Base-by-base conservation (phyloP, 2,888 invertebrate species). In the Teleogryllus oceanicus region DNA sequence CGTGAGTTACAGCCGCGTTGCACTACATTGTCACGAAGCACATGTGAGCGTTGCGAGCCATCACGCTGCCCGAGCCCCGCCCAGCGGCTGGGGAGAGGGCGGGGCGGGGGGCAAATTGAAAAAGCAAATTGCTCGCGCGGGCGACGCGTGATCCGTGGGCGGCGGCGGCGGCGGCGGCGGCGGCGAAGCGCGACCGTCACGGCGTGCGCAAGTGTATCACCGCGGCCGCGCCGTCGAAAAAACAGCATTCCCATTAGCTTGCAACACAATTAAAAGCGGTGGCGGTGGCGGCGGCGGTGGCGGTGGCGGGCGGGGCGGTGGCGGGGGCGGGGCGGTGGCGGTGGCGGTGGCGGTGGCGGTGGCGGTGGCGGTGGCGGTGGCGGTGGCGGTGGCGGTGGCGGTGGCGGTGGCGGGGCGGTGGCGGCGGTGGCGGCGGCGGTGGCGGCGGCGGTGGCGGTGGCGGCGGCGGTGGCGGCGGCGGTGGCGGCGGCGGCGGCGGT, bases 221-320 rank as follows among this genome's bases (percentile, higher is more conserved):
- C 62, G 62, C 16, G 62, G 16, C n/a, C 62, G 62, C 13, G n/a
- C 62, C 62, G 62, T 16, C 62, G n/a, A 62, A 37, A 62, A 62
- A 62, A 62, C 62, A 13, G 62, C 62, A 62, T 62, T 62, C 62
- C 62, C 62, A 62, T 62, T 62, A 62, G 62, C 62, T 62, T 62
- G 62, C 62, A 62, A 62, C 62, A 62, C 62, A 62, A 62, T 62
- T 62, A 62, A 62, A 62, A 62, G 4, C 18, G 18, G 62, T 2
- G 62, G 24, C 24, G 21, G 21, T 21, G 21, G 21, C 21, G 21
- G 21, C 21, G 21, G 21, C 21, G 21, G 21, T 21, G 21, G 21
- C 21, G 24, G 2, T 24, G 24, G 24, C 21, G 21, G 21, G n/a
- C n/a, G n/a, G 1, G 21, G 21, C 24, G 24, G 24, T 3, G 24